Conservation (phyloP, 1,140 invertebrate species). For the Aphidius gifuensis region DNA sequence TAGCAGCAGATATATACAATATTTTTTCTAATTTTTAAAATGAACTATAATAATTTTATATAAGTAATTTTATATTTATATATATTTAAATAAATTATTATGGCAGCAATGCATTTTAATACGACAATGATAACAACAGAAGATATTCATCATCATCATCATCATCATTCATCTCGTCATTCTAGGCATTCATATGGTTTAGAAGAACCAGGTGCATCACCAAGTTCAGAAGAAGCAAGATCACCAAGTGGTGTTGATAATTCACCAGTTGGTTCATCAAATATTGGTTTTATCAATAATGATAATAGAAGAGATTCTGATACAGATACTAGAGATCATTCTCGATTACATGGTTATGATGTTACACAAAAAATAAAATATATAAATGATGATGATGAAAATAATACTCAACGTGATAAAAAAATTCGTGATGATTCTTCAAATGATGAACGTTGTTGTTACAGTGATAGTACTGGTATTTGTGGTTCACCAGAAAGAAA, state of each 20-base stretch:
- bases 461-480: constrained; percentile 12
- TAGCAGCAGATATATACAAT: neutral
- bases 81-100: constrained; percentile 14
- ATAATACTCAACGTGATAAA: constrained; percentile 1
- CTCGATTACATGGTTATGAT: constrained; percentile 13
- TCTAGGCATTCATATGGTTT: constrained; percentile 35
- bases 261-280: constrained; percentile 11
- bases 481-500: constrained; percentile 21
- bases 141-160: too few relatives aligned
- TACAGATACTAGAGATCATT: constrained; percentile 6
- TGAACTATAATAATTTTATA: neutral
- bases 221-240: constrained; percentile 35
- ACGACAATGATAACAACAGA: constrained; percentile 40
- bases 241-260: constrained; percentile 21
- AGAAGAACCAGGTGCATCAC: constrained; percentile 34
- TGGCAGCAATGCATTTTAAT: constrained; percentile 50
- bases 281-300: constrained; percentile 2
- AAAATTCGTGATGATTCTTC: constrained; percentile 9
- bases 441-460: constrained; percentile 19
- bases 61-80: constrained; percentile 16
- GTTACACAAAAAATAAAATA: neutral
- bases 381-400: constrained; percentile 1
- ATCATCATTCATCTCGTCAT: constrained; percentile 32
- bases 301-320: constrained; percentile 19
- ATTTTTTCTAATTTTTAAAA: neutral